These are phyloP conservation scores for Epinephelus cyanopodus DNA, from an alignment of 2,113 vertebrate species.

Conservation along the genomic window DNA sequence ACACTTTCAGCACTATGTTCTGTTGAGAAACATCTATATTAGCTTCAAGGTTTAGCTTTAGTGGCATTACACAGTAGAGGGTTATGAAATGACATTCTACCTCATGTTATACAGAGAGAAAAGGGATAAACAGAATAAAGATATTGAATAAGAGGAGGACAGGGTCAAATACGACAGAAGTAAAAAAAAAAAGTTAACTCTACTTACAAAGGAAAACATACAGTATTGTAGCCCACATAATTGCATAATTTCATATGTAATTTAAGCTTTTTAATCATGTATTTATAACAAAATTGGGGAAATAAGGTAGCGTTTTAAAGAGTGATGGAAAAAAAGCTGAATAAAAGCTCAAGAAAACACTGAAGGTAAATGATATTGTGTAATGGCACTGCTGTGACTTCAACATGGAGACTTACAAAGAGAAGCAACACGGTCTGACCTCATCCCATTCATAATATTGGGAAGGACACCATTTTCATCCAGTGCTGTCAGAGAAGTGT, in stretches of 20 bases:
- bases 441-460: neutral
- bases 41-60: neutral
- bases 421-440: fast-evolving
- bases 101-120: neutral
- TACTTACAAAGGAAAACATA: neutral
- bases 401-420: neutral
- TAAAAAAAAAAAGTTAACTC: too few species aligned
- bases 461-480: neutral
- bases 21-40: neutral
- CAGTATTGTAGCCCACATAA: too few species aligned
- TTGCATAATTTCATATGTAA: neutral
- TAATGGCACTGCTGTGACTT: neutral
- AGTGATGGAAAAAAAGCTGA: neutral
- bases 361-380: neutral
- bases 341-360: neutral
- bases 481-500: neutral
- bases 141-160: too few species aligned
- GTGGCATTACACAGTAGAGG: too few species aligned
- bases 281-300: too few species aligned
- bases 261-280: neutral
- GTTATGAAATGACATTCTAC: too few species aligned
- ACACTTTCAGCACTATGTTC: too few species aligned
- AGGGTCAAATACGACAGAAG: neutral
- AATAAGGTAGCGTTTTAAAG: neutral
- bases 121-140: neutral